Evolutionary conservation across 2,888 invertebrate genomes (phyloP).

Genomic region (Rhabditophanes sp.): DNA sequence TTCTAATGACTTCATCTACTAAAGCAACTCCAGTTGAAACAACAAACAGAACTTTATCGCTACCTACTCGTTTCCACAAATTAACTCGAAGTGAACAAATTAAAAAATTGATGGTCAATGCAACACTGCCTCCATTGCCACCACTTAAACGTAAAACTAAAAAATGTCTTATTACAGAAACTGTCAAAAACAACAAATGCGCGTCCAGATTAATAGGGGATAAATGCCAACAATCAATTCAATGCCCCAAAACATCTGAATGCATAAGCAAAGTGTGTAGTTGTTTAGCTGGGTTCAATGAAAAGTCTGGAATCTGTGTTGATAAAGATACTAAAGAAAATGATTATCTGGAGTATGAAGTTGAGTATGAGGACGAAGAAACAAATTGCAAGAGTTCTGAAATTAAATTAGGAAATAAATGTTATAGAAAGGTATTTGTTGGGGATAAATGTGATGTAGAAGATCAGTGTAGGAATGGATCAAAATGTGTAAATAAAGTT

Average conservation of each 20-base stretch:
- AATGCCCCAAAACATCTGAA: no score
- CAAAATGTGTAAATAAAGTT: constrained; percentile 12
- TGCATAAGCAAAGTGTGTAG: background rate
- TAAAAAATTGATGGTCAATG: background rate
- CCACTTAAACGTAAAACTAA: constrained; percentile 6
- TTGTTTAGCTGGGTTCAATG: no score
- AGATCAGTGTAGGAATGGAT: constrained; percentile 25
- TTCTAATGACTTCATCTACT: constrained; percentile 2
- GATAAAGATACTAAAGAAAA: no score
- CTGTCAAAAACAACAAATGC: constrained; percentile 3
- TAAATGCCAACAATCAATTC: background rate
- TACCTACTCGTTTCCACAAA: no score
- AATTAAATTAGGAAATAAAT: constrained; percentile 9
- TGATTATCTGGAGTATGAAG: constrained; percentile 1
- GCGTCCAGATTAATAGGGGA: background rate
- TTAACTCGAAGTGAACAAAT: no score
- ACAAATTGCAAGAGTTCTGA: constrained; percentile 5
- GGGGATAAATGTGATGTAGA: constrained; percentile 18
- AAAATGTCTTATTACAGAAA: constrained; percentile 8
- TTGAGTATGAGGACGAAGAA: background rate
- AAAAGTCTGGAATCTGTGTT: no score
- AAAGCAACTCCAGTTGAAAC: constrained; percentile 3
- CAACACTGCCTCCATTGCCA: constrained; percentile 1
- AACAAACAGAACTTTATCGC: constrained; percentile 6
- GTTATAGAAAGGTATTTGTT: constrained; percentile 10